A percentile compares a stretch with the other conserved stretches of the same genome.
Evolutionary conservation across 2,888 invertebrate species (phyloP).

Genomic region (Ernsta delagoae): DNA sequence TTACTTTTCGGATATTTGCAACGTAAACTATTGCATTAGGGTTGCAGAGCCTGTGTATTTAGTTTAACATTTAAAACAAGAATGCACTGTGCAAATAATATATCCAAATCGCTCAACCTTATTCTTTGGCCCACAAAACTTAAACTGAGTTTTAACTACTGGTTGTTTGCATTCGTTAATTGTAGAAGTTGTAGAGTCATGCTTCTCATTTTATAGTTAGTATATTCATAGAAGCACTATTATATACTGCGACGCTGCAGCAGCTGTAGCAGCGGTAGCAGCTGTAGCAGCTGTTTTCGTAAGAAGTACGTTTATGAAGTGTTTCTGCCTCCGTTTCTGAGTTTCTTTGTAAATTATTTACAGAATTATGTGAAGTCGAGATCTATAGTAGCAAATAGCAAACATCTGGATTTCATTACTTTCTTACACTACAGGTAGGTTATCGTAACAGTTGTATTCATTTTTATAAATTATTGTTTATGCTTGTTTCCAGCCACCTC

Average conservation of each 20-base stretch:
- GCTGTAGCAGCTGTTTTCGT: conserved; percentile 4
- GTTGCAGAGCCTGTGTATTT: too few species aligned
- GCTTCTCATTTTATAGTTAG: conserved; percentile 35
- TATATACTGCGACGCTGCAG: background rate
- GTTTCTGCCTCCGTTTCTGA: background rate
- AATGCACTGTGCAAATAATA: background rate
- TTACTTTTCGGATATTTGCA: too few species aligned
- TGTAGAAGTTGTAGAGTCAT: conserved; percentile 49
- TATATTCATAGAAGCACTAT: conserved; percentile 7
- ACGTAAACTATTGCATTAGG: too few species aligned
- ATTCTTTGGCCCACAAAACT: conserved; percentile 34
- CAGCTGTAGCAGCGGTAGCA: too few species aligned
- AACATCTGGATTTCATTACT: too few species aligned
- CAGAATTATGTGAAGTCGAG: too few species aligned
- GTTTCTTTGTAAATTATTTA: background rate
- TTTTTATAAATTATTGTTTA: too few species aligned
- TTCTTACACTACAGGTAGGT: too few species aligned
- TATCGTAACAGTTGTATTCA: too few species aligned
- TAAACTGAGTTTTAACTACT: conserved; percentile 55
- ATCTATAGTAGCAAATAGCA: too few species aligned
- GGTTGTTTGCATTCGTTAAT: conserved; percentile 66
- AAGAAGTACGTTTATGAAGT: conserved; percentile 12
- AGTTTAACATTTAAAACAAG: too few species aligned
- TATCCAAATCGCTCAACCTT: conserved; percentile 10
- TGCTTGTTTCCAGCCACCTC: conserved; percentile 63